Conservation (phyloP, 1,140 invertebrate species). For the Parasteatoda tepidariorum region DNA sequence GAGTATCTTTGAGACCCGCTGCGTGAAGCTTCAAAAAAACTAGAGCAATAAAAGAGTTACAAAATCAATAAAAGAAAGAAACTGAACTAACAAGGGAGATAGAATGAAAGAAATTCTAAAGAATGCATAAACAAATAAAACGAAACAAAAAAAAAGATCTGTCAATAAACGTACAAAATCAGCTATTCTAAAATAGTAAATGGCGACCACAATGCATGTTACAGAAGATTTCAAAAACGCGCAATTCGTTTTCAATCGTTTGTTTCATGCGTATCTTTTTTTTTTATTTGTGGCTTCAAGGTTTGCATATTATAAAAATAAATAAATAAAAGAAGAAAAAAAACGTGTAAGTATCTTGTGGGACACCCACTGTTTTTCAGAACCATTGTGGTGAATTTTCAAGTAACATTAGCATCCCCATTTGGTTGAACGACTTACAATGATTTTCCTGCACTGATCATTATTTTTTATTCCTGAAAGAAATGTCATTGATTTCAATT, state of each 20-base stretch:
- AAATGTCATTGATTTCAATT: no score
- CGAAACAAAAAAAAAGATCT: slow-evolving; percentile 5
- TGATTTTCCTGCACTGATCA: neutral
- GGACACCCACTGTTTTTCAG: neutral
- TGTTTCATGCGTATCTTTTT: slow-evolving; percentile 22
- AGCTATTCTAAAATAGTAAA: slow-evolving; percentile 28
- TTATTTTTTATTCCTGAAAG: no score
- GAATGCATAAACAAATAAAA: slow-evolving; percentile 31
- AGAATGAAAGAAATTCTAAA: neutral
- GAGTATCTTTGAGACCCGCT: neutral
- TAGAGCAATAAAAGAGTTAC: slow-evolving; percentile 11
- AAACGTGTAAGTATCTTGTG: neutral
- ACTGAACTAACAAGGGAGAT: neutral
- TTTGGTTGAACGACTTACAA: neutral
- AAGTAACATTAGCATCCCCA: neutral
- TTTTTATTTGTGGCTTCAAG: neutral
- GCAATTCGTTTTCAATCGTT: slow-evolving; percentile 26
- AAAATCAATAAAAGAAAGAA: no score
- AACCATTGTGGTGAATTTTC: neutral
- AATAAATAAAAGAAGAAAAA: neutral
- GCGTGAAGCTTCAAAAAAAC: neutral
- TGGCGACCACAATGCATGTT: slow-evolving; percentile 13
- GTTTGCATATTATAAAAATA: neutral
- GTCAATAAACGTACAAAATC: slow-evolving; percentile 30
- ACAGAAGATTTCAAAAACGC: neutral